Conservation (phyloP, 1,140 invertebrate species). For the Drosophila pandora region DNA sequence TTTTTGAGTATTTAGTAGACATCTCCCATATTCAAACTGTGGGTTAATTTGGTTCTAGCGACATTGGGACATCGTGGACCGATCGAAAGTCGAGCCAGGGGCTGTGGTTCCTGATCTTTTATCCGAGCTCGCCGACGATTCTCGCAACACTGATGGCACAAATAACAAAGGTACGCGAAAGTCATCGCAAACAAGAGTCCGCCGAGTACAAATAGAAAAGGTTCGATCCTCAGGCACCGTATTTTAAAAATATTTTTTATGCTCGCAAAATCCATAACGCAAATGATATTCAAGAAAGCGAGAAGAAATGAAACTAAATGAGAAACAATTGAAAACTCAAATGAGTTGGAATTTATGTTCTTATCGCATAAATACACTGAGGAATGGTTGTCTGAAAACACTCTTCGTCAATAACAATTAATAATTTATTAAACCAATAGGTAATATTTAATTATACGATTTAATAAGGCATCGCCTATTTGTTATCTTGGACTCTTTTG, state of each 20-base stretch:
- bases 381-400: not conserved
- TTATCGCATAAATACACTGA: slow-evolving; percentile 10
- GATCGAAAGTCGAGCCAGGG: slow-evolving; percentile 16
- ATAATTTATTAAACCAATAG: not conserved
- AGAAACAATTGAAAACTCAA: not conserved
- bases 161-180: slow-evolving; percentile 20
- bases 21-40: slow-evolving; percentile 7
- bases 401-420: no score
- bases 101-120: slow-evolving; percentile 1
- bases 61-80: slow-evolving; percentile 8
- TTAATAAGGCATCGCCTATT: no score
- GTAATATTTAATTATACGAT: no score
- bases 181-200: not conserved
- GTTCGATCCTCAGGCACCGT: not conserved
- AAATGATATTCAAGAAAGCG: not conserved
- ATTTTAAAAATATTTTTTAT: not conserved
- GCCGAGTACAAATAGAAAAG: slow-evolving; percentile 9
- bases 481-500: no score
- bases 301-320: slow-evolving; percentile 24
- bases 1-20: not conserved
- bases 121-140: slow-evolving; percentile 20
- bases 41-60: slow-evolving; percentile 11
- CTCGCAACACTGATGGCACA: slow-evolving; percentile 17
- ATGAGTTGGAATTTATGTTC: not conserved
- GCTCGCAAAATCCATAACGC: slow-evolving; percentile 17